Base-by-base conservation (phyloP, 37 sponge, comb jelly and placozoan species). In the Mnemiopsis leidyi region DNA sequence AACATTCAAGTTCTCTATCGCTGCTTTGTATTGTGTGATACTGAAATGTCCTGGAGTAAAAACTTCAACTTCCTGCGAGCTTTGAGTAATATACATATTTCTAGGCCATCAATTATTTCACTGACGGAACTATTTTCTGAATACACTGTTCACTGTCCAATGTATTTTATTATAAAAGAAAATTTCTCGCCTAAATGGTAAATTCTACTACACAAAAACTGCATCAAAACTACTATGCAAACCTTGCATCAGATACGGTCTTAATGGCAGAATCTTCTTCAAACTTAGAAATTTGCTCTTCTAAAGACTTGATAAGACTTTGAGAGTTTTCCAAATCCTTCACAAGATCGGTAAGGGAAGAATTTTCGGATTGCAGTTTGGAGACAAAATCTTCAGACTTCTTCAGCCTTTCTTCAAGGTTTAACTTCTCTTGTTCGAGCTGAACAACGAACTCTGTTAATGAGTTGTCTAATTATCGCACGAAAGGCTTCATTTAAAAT, bases 341-440 rank as follows among this genome's bases (percentile, higher is more conserved):
- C 20, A 77, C 79, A 16, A 1, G 79, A 34, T 77, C 79, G 20
- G 33, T 31, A 1, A 77, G 18, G 20, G 18, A 20, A 7, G 79
- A 34, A 0, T 77, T 77, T 3, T 77, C 79, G 18, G 26, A 26
- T 32, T 31, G 0, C 18, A 77, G 35, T 13, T 16, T 16, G 1
- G 79, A 77, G 20, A 77, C 2, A 31, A 36, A 13, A 36, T 13
- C 39, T 3, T 39, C 25, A 23, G 30, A 36, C 2, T 38, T 61
- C 25, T 28, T 0, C 3, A 85, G 61, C 26, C 23, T 28, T 5
- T 0, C 1, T 37, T 38, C 61, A 29, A 85, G 90, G 25, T 3
- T 61, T 23, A 13, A 23, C 29, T 39, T 85, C 21, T 85, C 90
- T 28, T 40, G 61, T 39, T 85, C 90, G 3, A 85, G 61, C 90